These are phyloP conservation scores for Sycophila texana DNA, from an alignment of 2,888 invertebrate genomes.

Conservation along the genomic window DNA sequence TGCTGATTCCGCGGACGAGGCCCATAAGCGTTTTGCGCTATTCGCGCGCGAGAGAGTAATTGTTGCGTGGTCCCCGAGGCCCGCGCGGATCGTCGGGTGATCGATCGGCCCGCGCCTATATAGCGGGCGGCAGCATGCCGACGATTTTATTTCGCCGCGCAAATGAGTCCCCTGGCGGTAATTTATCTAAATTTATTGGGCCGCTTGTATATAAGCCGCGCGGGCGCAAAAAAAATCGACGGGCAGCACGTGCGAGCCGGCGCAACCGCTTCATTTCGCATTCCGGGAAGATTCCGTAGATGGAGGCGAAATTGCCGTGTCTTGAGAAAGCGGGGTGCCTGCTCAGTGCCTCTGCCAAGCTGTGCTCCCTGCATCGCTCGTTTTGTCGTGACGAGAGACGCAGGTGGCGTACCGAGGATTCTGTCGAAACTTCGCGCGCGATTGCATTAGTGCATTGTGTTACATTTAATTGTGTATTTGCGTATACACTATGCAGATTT, in stretches of 20 bases:
- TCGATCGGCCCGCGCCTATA: slow-evolving; percentile 18
- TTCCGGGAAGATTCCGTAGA: slow-evolving; percentile 37
- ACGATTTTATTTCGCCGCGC: slow-evolving; percentile 40
- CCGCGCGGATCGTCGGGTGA: slow-evolving; percentile 24
- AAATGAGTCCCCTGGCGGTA: slow-evolving; percentile 49
- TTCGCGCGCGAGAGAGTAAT: too few species aligned
- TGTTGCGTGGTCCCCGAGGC: neutral
- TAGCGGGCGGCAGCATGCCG: neutral
- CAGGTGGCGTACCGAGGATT: too few species aligned
- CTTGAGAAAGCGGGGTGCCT: slow-evolving; percentile 10
- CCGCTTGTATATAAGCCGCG: neutral
- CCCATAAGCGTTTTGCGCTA: too few species aligned
- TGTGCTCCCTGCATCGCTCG: too few species aligned
- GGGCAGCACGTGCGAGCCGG: neutral
- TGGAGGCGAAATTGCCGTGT: slow-evolving; percentile 24
- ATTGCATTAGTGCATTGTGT: too few species aligned
- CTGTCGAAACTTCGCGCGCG: too few species aligned
- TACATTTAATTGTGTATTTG: too few species aligned
- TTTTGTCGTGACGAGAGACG: too few species aligned
- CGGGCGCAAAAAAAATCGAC: neutral
- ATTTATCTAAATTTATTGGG: slow-evolving; percentile 52
- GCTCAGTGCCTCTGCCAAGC: too few species aligned
- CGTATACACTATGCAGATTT: too few species aligned
- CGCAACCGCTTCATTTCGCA: slow-evolving; percentile 28
- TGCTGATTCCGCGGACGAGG: too few species aligned